phyloP scores from a whole-genome alignment of 2,797 vertebrate genomes.

The Hyperoplus immaculatus region DNA sequence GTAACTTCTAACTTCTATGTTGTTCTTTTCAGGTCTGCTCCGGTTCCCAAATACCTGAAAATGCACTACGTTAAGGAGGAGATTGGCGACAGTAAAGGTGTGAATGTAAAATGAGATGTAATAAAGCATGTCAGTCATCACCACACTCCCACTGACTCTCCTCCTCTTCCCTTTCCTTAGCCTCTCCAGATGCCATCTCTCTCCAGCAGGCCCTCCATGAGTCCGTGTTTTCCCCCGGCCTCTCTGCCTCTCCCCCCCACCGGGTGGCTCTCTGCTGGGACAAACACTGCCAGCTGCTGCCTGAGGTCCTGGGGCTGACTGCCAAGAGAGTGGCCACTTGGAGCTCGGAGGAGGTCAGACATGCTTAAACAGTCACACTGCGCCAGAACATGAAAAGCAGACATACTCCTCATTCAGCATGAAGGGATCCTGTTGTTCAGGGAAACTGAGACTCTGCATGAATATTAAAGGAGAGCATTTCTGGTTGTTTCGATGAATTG shows the following conservation, averaged over 20 bases:
- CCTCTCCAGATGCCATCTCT: slow-evolving; percentile 78
- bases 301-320: slow-evolving; percentile 91
- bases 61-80: slow-evolving; percentile 91
- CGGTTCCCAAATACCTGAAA: slow-evolving; percentile 88
- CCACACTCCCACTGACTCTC: slow-evolving; percentile 13
- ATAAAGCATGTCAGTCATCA: neutral
- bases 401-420: slow-evolving; percentile 37
- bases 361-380: slow-evolving; percentile 36
- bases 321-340: slow-evolving; percentile 92
- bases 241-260: slow-evolving; percentile 85
- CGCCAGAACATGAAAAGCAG: slow-evolving; percentile 49
- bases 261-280: slow-evolving; percentile 91
- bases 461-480: slow-evolving; percentile 27
- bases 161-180: slow-evolving; percentile 39
- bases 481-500: neutral
- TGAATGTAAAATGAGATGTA: neutral
- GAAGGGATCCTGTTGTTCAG: slow-evolving; percentile 45
- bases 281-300: slow-evolving; percentile 94
- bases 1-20: slow-evolving; percentile 3
- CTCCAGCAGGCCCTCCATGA: slow-evolving; percentile 94
- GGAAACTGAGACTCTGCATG: slow-evolving; percentile 12
- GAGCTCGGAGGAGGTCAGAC: slow-evolving; percentile 91
- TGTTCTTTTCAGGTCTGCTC: slow-evolving; percentile 80
- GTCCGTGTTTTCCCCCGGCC: slow-evolving; percentile 91
- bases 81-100: slow-evolving; percentile 86